Evolutionary conservation across 2,113 vertebrate genomes (phyloP).

Genomic region (Psittacula cyanocephala): DNA sequence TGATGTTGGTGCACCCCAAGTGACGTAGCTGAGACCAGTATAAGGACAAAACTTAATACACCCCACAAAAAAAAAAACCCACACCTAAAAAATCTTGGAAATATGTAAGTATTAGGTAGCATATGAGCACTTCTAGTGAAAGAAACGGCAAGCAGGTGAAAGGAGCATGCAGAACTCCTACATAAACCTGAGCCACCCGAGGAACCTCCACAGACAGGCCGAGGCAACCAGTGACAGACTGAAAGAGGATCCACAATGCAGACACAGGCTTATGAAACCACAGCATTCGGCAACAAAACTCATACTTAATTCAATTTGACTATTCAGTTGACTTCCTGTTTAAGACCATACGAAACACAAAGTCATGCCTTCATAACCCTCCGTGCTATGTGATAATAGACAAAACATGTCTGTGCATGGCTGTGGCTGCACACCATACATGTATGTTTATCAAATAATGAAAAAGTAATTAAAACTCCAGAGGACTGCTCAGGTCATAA

Average conservation of each 20-base stretch:
- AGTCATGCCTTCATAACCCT: neutral
- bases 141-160: neutral
- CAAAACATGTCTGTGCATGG: neutral
- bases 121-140: neutral
- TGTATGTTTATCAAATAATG: neutral
- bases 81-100: neutral
- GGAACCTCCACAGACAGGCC: neutral
- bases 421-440: neutral
- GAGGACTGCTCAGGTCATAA: neutral
- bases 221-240: neutral
- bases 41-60: neutral
- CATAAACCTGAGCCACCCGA: neutral
- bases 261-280: neutral
- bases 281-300: neutral
- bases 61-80: fast-evolving
- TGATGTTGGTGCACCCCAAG: neutral
- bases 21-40: neutral
- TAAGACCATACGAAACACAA: neutral
- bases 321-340: neutral
- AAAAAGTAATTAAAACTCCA: neutral
- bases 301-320: neutral
- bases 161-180: neutral
- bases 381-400: neutral
- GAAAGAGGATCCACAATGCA: neutral
- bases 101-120: neutral